Conservation (phyloP, 2,888 invertebrate genomes). For the Synanthedon andrenaeformis region DNA sequence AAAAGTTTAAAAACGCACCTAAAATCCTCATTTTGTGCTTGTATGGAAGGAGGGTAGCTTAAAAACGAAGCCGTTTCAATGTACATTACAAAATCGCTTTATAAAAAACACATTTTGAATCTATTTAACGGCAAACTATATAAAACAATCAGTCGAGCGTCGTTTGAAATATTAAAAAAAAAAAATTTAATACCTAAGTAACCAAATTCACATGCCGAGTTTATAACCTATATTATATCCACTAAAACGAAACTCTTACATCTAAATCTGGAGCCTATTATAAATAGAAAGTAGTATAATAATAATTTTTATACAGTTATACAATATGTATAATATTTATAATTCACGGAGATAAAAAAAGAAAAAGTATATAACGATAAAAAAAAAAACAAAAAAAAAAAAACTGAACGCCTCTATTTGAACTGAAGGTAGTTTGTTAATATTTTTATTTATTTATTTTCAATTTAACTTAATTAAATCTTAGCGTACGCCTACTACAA, state of each 20-base stretch:
- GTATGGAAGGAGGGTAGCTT: too few relatives aligned
- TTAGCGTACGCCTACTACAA: too few relatives aligned
- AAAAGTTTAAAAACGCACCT: too few relatives aligned
- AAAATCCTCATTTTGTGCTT: too few relatives aligned
- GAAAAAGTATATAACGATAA: slow-evolving; percentile 17
- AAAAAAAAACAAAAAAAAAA: slow-evolving; percentile 14
- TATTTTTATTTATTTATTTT: slow-evolving; percentile 12
- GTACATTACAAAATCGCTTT: background rate
- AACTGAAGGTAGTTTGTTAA: slow-evolving; percentile 14
- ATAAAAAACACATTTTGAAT: background rate
- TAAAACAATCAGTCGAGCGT: slow-evolving; percentile 42
- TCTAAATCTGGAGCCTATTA: too few relatives aligned
- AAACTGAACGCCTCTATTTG: slow-evolving; percentile 29
- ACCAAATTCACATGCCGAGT: slow-evolving; percentile 16
- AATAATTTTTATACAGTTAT: too few relatives aligned
- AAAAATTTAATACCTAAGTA: slow-evolving; percentile 20
- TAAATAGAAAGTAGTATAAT: too few relatives aligned
- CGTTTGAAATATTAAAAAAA: slow-evolving; percentile 30
- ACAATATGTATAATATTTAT: slow-evolving; percentile 4
- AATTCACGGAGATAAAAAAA: slow-evolving; percentile 20
- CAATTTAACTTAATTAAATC: too few relatives aligned
- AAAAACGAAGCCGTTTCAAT: too few relatives aligned
- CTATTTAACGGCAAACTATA: slow-evolving; percentile 3
- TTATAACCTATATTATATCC: too few relatives aligned
- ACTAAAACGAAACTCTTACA: too few relatives aligned